phyloP scores from a whole-genome alignment of 1,140 invertebrate genomes.

The Lysiphlebus fabarum region DNA sequence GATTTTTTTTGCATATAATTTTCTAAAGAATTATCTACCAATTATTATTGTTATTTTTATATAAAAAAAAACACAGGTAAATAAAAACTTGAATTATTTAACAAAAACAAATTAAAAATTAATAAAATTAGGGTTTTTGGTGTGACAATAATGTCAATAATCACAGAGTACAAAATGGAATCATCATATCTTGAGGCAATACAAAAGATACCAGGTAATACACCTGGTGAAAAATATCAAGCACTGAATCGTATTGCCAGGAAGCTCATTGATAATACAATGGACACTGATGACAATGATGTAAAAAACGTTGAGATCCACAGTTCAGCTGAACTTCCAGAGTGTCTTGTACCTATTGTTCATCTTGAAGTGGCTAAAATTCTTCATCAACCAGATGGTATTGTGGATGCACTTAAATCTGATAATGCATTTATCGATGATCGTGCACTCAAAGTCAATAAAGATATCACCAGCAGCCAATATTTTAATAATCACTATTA shows the following conservation, averaged over 20 bases:
- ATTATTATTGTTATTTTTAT: too few species aligned
- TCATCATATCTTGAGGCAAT: conserved; percentile 16
- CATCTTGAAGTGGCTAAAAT: neutral
- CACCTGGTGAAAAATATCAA: conserved; percentile 11
- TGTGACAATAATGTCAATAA: too few species aligned
- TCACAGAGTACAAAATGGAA: neutral
- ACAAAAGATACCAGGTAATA: conserved; percentile 7
- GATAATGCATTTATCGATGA: conserved; percentile 32
- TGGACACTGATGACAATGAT: neutral
- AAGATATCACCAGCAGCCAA: conserved; percentile 24
- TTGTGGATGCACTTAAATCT: conserved; percentile 37
- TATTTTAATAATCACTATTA: conserved; percentile 34
- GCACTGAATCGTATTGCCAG: neutral
- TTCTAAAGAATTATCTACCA: too few species aligned
- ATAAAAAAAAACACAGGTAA: too few species aligned
- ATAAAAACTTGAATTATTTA: too few species aligned
- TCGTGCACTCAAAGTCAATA: conserved; percentile 35
- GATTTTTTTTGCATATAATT: too few species aligned
- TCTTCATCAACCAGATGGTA: conserved; percentile 5
- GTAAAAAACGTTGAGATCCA: too few species aligned
- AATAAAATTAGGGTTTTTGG: too few species aligned
- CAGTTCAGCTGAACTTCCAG: neutral
- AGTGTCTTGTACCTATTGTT: neutral
- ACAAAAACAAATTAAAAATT: too few species aligned
- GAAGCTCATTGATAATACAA: neutral